These are phyloP conservation scores for Caenorhabditis drosophilae DNA, from an alignment of 2,888 invertebrate species.

Conservation along the genomic window DNA sequence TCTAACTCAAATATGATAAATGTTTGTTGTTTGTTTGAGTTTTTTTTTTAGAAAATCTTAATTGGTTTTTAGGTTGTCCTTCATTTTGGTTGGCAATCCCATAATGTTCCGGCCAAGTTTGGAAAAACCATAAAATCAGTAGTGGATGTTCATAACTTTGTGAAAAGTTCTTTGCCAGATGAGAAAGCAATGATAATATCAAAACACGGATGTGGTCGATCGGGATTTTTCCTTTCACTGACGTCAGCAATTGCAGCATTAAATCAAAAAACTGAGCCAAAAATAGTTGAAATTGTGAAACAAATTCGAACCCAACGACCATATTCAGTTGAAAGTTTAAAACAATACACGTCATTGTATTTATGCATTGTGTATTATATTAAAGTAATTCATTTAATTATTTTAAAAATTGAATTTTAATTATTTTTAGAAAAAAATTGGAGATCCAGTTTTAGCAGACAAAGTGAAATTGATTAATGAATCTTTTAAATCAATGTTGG, in stretches of 20 bases:
- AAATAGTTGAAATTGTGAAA: constrained; percentile 24
- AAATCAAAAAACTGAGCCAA: constrained; percentile 17
- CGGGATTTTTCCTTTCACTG: constrained; percentile 23
- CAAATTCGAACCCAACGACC: constrained; percentile 22
- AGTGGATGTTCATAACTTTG: constrained; percentile 29
- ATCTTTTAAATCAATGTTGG: constrained; percentile 3
- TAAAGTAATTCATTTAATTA: constrained; percentile 21
- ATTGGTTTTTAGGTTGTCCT: constrained; percentile 7
- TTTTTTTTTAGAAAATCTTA: too few relatives aligned
- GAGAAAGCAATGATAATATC: constrained; percentile 28
- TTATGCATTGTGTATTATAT: constrained; percentile 28
- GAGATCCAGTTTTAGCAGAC: background rate
- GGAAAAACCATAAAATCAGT: constrained; percentile 28
- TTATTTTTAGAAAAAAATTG: constrained; percentile 3
- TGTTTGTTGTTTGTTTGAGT: too few relatives aligned
- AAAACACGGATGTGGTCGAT: constrained; percentile 23
- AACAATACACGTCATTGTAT: constrained; percentile 33
- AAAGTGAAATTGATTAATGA: background rate
- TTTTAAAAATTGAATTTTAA: too few relatives aligned
- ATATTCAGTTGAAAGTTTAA: constrained; percentile 27
- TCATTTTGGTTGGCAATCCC: constrained; percentile 25
- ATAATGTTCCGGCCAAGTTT: constrained; percentile 25
- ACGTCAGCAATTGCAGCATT: constrained; percentile 15
- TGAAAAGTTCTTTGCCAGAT: constrained; percentile 17
- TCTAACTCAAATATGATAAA: constrained; percentile 24